Conservation (phyloP, 2,888 invertebrate genomes). For the Drosophila suboccidentalis region DNA sequence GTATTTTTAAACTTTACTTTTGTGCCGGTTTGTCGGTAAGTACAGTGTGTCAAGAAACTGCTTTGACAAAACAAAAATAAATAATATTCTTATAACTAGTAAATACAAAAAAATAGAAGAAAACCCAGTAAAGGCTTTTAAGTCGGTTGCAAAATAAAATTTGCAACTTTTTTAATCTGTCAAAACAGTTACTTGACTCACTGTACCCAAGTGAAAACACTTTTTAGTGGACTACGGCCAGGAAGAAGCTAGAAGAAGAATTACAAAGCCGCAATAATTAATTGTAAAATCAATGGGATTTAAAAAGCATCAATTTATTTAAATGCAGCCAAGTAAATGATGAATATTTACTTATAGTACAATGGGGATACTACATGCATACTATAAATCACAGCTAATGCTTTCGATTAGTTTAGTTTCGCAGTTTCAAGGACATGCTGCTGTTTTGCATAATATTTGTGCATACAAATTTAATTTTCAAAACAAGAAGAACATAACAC, state of each 20-base stretch:
- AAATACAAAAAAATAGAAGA: too few species aligned
- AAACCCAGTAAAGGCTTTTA: too few species aligned
- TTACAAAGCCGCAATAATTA: neutral
- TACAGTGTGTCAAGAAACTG: neutral
- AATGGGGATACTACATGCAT: neutral
- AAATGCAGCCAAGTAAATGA: neutral
- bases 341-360: constrained; percentile 14
- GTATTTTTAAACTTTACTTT: constrained; percentile 56
- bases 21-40: constrained; percentile 30
- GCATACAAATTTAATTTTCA: constrained; percentile 45
- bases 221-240: neutral
- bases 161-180: too few species aligned
- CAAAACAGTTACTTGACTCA: too few species aligned
- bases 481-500: constrained; percentile 33
- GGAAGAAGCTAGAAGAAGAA: neutral
- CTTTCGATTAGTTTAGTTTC: neutral
- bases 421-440: constrained; percentile 28
- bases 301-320: neutral
- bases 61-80: neutral
- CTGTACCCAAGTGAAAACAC: constrained; percentile 3
- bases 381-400: constrained; percentile 4
- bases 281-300: neutral
- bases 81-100: too few species aligned
- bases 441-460: constrained; percentile 40
- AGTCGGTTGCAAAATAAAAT: too few species aligned